Base-by-base conservation (phyloP, 2,113 vertebrate genomes). In the Maccullochella peelii region DNA sequence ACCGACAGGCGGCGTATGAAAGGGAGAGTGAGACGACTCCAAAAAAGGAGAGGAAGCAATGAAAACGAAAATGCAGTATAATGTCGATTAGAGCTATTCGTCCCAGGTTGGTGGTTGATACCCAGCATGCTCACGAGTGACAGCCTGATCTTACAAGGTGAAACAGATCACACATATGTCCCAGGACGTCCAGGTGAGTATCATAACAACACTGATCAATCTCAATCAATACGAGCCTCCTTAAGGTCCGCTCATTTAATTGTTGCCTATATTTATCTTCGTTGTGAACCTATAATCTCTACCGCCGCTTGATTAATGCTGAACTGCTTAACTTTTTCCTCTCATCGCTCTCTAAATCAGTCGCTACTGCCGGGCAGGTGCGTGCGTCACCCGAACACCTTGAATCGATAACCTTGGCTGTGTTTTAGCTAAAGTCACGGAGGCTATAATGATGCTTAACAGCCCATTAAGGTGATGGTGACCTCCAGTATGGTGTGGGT, bases 401-500 rank as follows among this genome's bases (percentile, higher is more conserved):
- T 90, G 81, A 85, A 80, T 86, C 74, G n/a, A 88, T 91, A 90
- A 88, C 93, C 87, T 86, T 87, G 88, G 74, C 73, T 40, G 82
- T 79, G 86, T 90, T 91, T 91, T 74, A 84, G 89, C 73, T 80
- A 76, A 89, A 90, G 89, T 86, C 92, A 77, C 15, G 1, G 80
- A 80, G 86, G 84, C 87, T 76, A 67, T 87, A 90, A 89, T 80
- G 82, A 71, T 30, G 67, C 79, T 85, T 88, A 93, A 91, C 79
- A 82, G 91, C 80, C 82, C 87, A 92, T 93, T 92, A 90, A 68
- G 69, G 91, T 89, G 91, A 91, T 89, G 86, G 88, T 91, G 92
- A 83, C 83, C 86, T 85, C 47, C 58, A 16, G 61, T 70, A 6
- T 1, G 47, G 71, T 20, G 83, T 7, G 30, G 54, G 65, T 68